These are phyloP conservation scores for Resseliella maxima DNA, from an alignment of 2,888 invertebrate genomes.

Conservation along the genomic window DNA sequence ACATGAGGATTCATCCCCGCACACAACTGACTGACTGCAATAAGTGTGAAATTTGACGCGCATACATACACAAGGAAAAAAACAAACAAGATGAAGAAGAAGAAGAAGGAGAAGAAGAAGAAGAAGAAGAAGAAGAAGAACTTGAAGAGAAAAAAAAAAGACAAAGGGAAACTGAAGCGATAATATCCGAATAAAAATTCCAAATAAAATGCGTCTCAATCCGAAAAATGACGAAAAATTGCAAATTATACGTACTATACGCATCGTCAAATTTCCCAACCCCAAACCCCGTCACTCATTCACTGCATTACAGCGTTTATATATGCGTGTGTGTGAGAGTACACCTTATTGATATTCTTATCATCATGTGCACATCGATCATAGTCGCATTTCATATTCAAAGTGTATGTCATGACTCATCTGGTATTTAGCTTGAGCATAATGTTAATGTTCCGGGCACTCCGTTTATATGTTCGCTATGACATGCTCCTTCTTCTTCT, in stretches of 20 bases:
- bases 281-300: not conserved
- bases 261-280: not conserved
- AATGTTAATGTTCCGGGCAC: slow-evolving; percentile 36
- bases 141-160: too few species aligned
- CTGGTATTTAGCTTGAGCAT: slow-evolving; percentile 44
- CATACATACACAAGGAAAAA: too few species aligned
- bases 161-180: not conserved
- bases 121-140: too few species aligned
- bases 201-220: slow-evolving; percentile 47
- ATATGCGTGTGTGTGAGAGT: not conserved
- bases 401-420: slow-evolving; percentile 44
- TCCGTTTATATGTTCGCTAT: not conserved
- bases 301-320: slow-evolving; percentile 14
- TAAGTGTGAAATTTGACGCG: too few species aligned
- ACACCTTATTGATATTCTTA: slow-evolving; percentile 41
- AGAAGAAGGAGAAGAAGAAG: too few species aligned
- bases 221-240: slow-evolving; percentile 39
- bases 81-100: too few species aligned
- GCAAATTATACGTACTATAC: slow-evolving; percentile 36
- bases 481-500: not conserved
- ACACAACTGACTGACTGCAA: not conserved
- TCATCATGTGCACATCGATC: slow-evolving; percentile 53
- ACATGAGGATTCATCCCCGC: not conserved
- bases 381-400: slow-evolving; percentile 51
- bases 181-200: slow-evolving; percentile 44